A percentile compares a stretch with the other conserved stretches of the same genome.
Evolutionary conservation across 2,797 vertebrate species (phyloP).

Genomic region (Strix occidentalis): DNA sequence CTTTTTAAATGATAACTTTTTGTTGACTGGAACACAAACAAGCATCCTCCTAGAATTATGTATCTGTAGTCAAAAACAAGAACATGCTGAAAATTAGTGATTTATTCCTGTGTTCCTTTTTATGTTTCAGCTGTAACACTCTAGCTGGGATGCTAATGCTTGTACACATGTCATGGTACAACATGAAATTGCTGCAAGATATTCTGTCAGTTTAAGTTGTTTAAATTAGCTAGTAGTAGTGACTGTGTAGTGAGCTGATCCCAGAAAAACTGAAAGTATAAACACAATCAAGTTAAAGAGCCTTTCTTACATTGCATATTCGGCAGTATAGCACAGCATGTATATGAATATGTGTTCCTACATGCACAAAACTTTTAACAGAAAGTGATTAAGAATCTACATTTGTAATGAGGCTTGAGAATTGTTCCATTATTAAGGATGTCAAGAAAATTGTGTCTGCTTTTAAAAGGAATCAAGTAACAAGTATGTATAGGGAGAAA

Average conservation of each 20-base stretch:
- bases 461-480: background rate
- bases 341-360: background rate
- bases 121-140: background rate
- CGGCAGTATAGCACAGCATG: background rate
- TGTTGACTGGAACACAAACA: background rate
- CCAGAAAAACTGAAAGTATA: background rate
- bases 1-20: background rate
- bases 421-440: background rate
- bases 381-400: background rate
- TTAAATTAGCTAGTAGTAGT: constrained; percentile 29
- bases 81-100: background rate
- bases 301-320: background rate
- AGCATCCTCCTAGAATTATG: background rate
- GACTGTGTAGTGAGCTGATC: background rate
- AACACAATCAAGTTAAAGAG: background rate
- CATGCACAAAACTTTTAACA: background rate
- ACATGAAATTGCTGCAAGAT: background rate
- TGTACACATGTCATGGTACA: background rate
- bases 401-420: background rate
- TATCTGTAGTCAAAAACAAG: background rate
- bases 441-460: background rate
- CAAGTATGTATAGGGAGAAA: background rate
- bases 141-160: background rate
- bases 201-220: constrained; percentile 6
- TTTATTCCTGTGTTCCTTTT: constrained; percentile 32